Conservation (phyloP, 1,140 invertebrate genomes). For the Hyles vespertilio region DNA sequence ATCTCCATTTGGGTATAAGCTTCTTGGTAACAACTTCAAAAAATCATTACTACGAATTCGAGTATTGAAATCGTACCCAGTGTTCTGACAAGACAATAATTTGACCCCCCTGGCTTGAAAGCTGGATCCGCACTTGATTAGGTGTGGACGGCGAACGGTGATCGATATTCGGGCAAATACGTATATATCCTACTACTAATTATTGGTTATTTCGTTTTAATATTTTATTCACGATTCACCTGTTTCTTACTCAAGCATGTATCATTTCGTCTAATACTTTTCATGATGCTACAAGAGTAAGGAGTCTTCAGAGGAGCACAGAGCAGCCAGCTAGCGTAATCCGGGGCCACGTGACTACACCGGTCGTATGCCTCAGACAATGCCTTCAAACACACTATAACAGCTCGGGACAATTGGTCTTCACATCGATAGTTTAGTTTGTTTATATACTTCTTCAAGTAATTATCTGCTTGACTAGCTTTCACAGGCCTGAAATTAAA, state of each 20-base stretch:
- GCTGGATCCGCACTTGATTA: too few species aligned
- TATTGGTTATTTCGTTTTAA: too few species aligned
- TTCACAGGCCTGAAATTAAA: too few species aligned
- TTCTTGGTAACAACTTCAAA: too few species aligned
- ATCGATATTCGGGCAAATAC: too few species aligned
- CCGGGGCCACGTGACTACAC: conserved; percentile 77
- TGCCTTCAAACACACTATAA: conserved; percentile 73
- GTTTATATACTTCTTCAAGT: conserved; percentile 76
- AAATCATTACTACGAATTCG: too few species aligned
- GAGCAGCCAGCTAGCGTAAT: conserved; percentile 75
- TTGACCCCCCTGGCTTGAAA: too few species aligned
- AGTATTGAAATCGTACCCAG: too few species aligned
- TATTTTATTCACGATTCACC: conserved; percentile 21
- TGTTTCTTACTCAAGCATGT: conserved; percentile 55
- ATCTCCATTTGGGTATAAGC: too few species aligned
- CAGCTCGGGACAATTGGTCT: conserved; percentile 73
- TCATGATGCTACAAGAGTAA: conserved; percentile 80
- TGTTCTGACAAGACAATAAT: too few species aligned
- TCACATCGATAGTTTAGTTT: conserved; percentile 81
- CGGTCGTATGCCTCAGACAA: conserved; percentile 78
- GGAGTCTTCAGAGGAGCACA: conserved; percentile 85
- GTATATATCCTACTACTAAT: too few species aligned
- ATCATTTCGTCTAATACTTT: conserved; percentile 58
- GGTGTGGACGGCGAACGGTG: too few species aligned
- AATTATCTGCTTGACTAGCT: conserved; percentile 17